Evolutionary conservation across 2,888 invertebrate species (phyloP).

Genomic region (Netelia virgata): DNA sequence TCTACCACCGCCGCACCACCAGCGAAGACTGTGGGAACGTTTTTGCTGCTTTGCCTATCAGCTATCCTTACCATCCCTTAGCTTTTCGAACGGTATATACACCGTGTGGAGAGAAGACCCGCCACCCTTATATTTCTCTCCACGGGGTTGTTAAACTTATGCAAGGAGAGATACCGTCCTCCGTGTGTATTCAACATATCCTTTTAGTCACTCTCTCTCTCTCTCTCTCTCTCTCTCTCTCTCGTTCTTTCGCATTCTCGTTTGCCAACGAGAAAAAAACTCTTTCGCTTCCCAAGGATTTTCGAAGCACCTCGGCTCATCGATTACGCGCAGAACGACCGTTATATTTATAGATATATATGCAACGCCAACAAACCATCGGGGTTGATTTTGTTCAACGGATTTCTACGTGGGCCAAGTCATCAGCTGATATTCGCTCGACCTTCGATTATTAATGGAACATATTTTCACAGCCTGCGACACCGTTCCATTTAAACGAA

Average conservation of each 20-base stretch:
- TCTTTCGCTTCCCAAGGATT: slow-evolving; percentile 63
- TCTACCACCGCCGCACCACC: slow-evolving; percentile 71
- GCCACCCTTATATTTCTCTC: slow-evolving; percentile 23
- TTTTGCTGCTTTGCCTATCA: slow-evolving; percentile 81
- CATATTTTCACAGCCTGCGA: not conserved
- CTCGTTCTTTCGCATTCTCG: slow-evolving; percentile 69
- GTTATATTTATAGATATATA: slow-evolving; percentile 39
- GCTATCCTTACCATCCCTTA: slow-evolving; percentile 41
- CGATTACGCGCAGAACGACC: slow-evolving; percentile 56
- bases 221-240: slow-evolving; percentile 69
- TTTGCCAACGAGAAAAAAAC: slow-evolving; percentile 42
- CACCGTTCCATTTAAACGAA: slow-evolving; percentile 60
- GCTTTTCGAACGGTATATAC: not conserved
- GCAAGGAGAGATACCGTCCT: slow-evolving; percentile 42
- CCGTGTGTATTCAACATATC: slow-evolving; percentile 20
- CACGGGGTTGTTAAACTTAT: slow-evolving; percentile 40
- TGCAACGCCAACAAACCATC: not conserved
- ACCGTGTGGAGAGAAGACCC: not conserved
- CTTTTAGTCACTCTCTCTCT: slow-evolving; percentile 48
- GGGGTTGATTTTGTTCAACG: slow-evolving; percentile 56
- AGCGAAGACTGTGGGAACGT: slow-evolving; percentile 82
- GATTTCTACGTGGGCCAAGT: slow-evolving; percentile 34
- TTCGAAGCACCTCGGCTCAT: slow-evolving; percentile 56
- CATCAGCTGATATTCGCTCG: slow-evolving; percentile 51
- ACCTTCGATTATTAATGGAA: slow-evolving; percentile 56